A percentile compares a stretch with the other conserved stretches of the same genome.
phyloP scores from a whole-genome alignment of 2,113 vertebrate genomes.

The Pterocles orientalis region DNA sequence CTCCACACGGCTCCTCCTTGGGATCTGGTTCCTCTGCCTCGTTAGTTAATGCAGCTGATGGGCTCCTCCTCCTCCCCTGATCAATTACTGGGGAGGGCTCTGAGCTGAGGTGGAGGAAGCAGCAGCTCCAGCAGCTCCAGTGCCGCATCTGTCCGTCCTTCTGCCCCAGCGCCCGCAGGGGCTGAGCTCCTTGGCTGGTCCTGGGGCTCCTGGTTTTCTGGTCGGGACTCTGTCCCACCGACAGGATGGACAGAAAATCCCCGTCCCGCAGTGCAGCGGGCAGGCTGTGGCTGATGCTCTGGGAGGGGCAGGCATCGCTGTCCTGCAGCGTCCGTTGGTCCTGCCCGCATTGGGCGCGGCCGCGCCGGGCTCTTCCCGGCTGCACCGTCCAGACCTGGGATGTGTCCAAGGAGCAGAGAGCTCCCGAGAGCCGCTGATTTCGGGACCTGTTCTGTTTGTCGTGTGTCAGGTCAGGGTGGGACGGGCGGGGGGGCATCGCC shows the following conservation, averaged over 20 bases:
- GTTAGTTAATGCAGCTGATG: slow-evolving; percentile 23
- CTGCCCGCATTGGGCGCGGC: neutral
- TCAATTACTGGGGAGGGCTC: neutral
- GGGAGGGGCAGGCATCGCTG: neutral
- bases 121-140: neutral
- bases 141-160: rapidly evolving
- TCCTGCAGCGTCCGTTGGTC: neutral
- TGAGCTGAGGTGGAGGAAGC: neutral
- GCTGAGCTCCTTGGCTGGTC: neutral
- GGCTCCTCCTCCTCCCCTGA: neutral
- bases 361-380: neutral
- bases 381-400: neutral
- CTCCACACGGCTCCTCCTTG: slow-evolving; percentile 8
- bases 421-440: neutral
- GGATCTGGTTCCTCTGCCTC: slow-evolving; percentile 1
- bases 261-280: neutral
- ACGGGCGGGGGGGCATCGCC: too few relatives aligned
- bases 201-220: neutral
- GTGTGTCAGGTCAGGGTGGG: neutral
- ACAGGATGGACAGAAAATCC: neutral
- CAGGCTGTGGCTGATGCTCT: neutral
- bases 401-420: neutral
- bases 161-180: neutral
- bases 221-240: neutral
- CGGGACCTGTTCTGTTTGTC: neutral